A percentile compares a stretch with the other conserved stretches of the same genome.
phyloP scores from a whole-genome alignment of 1,140 invertebrate species.

The Euura lappo region DNA sequence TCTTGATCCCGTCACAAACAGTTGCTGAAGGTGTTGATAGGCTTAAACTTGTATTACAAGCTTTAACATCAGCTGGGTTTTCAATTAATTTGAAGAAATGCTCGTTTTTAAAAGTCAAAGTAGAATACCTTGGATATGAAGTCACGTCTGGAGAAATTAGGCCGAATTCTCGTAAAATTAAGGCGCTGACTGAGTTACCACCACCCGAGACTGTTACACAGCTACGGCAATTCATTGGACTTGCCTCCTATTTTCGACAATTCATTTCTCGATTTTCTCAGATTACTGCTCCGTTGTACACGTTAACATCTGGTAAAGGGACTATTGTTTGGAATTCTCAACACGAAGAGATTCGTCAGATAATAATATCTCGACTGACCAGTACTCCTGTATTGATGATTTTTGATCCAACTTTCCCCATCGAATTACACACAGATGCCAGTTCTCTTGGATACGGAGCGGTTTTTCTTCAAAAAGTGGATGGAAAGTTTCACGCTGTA shows the following conservation, averaged over 20 bases:
- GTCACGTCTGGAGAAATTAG: slow-evolving; percentile 30
- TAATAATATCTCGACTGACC: slow-evolving; percentile 24
- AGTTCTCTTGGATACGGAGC: slow-evolving; percentile 28
- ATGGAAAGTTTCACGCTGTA: slow-evolving; percentile 27
- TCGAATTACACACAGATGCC: slow-evolving; percentile 40
- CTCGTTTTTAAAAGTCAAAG: slow-evolving; percentile 34
- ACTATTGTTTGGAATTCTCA: slow-evolving; percentile 16
- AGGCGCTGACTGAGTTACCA: slow-evolving; percentile 26
- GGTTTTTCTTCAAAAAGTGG: slow-evolving; percentile 31
- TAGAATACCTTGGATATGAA: slow-evolving; percentile 42
- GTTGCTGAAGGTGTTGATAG: slow-evolving; percentile 31
- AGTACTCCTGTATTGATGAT: slow-evolving; percentile 43
- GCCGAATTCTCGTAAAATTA: slow-evolving; percentile 27
- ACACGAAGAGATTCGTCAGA: slow-evolving; percentile 9
- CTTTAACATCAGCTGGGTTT: slow-evolving; percentile 23
- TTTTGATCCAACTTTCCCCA: slow-evolving; percentile 38
- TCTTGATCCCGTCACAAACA: slow-evolving; percentile 22
- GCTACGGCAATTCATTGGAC: slow-evolving; percentile 35
- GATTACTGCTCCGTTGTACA: slow-evolving; percentile 22
- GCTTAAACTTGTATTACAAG: slow-evolving; percentile 28
- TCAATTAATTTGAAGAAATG: slow-evolving; percentile 37
- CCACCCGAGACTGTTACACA: slow-evolving; percentile 35
- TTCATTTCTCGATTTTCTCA: slow-evolving; percentile 34
- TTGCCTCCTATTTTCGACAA: slow-evolving; percentile 41
- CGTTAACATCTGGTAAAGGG: slow-evolving; percentile 11